Percentiles rank a stretch among this genome's conserved stretches.
Conservation (phyloP, 2,888 invertebrate genomes). For the Uloborus plumipes region DNA sequence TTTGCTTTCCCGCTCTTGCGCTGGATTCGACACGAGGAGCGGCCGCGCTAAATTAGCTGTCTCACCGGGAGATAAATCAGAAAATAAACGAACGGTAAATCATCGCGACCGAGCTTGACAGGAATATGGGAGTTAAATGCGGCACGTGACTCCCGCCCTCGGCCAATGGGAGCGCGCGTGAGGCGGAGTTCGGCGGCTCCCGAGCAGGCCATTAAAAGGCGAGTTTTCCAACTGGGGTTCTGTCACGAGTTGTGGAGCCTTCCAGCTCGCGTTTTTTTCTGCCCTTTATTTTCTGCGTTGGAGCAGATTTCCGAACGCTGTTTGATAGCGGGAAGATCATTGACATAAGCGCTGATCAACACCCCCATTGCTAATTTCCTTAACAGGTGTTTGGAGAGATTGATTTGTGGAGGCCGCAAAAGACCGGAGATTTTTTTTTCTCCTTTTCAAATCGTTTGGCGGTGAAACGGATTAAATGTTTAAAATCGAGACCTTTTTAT, state of each 20-base stretch:
- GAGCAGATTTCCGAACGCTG: constrained; percentile 11
- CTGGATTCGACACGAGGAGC: not conserved
- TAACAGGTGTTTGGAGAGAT: constrained; percentile 47
- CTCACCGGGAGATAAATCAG: constrained; percentile 66
- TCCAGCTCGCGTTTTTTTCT: constrained; percentile 23
- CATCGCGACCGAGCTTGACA: constrained; percentile 64
- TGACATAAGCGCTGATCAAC: constrained; percentile 34
- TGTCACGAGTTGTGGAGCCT: constrained; percentile 57
- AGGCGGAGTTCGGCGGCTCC: constrained; percentile 49
- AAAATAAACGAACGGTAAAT: constrained; percentile 66
- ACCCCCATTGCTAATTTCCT: constrained; percentile 46
- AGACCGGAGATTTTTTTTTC: too few relatives aligned
- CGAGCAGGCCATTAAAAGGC: constrained; percentile 46
- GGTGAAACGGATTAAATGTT: too few relatives aligned
- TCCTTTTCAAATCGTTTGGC: too few relatives aligned
- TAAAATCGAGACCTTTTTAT: too few relatives aligned
- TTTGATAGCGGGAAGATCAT: constrained; percentile 13
- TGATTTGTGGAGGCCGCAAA: not conserved
- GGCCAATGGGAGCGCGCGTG: constrained; percentile 53
- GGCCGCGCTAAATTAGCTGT: constrained; percentile 57
- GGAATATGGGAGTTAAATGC: constrained; percentile 66
- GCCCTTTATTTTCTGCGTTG: constrained; percentile 21
- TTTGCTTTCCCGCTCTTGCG: constrained; percentile 10
- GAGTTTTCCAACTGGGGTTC: constrained; percentile 43
- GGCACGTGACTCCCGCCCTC: constrained; percentile 60